Evolutionary conservation across 2,113 vertebrate genomes (phyloP).

Genomic region (Xenopus laevis): DNA sequence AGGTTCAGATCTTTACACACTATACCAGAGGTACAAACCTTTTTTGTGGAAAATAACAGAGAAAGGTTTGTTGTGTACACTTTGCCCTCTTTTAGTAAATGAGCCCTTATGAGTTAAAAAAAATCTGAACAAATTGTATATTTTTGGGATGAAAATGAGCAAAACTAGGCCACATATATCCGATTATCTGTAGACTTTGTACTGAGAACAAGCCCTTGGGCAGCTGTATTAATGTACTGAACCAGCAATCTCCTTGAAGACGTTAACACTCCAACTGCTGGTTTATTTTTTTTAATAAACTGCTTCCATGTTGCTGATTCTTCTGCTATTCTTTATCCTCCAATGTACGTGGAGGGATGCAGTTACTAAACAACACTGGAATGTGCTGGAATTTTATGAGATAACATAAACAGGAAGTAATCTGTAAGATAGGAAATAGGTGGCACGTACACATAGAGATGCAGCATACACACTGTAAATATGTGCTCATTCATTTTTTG

Average conservation of each 20-base stretch:
- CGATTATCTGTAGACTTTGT: not conserved
- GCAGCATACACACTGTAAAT: not conserved
- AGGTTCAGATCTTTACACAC: too few relatives aligned
- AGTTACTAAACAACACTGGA: conserved; percentile 20
- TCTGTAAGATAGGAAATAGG: conserved; percentile 46
- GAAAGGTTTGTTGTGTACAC: too few relatives aligned
- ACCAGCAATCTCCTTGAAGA: too few relatives aligned
- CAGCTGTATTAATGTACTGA: not conserved
- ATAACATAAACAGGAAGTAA: conserved; percentile 51
- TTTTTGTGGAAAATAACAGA: too few relatives aligned
- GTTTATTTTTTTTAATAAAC: not conserved
- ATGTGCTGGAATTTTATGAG: conserved; percentile 34
- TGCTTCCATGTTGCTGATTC: not conserved
- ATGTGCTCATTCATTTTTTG: too few relatives aligned
- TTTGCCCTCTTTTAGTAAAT: too few relatives aligned
- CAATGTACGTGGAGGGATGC: conserved; percentile 2
- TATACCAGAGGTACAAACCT: too few relatives aligned
- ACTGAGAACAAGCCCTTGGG: not conserved
- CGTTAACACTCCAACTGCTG: too few relatives aligned
- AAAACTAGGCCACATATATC: too few relatives aligned
- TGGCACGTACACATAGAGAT: conserved; percentile 19
- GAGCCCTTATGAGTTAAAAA: too few relatives aligned
- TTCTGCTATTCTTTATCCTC: not conserved
- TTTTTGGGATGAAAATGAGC: too few relatives aligned
- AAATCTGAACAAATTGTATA: too few relatives aligned